Base-by-base conservation (phyloP, 2,888 invertebrate species). In the Pachycephus smyrnensis region DNA sequence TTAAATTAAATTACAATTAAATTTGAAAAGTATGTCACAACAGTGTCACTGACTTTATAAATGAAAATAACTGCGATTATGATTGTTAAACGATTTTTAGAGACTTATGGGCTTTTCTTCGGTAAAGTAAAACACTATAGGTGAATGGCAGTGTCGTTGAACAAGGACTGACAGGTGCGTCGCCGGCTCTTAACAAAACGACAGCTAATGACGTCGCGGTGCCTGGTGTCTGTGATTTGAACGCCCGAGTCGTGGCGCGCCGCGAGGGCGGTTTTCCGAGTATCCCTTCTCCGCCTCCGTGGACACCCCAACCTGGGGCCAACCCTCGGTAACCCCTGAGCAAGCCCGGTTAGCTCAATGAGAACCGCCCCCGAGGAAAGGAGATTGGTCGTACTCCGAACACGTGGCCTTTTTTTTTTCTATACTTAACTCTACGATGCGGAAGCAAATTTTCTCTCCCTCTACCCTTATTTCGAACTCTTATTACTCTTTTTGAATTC, bases 161-260 rank as follows among this genome's bases (percentile, higher is more conserved):
- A 55, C 55, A 2, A 23, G 9, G 55, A 55, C 23, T 55, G 55
- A 55, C 55, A 55, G 71, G 23, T 71, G 71, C 31, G 71, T 33
- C 31, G 33, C 71, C 12, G 3, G 30, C 71, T 31, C 23, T 31
- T 71, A 71, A 33, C 71, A 33, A 55, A 71, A 71, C 71, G 71
- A 71, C 71, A 71, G 71, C 71, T 71, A 71, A 80, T 69, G 79
- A 83, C 82, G 83, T 83, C 82, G 80, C 84, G 84, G 81, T 84
- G 84, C 81, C 79, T 78, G 78, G 82, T 85, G 84, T 84, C 84
- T 86, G 90, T 91, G 91, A 91, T 90, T 91, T 91, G 90, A 91
- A 91, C 91, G 91, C 91, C 88, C 80, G 85, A 88, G 85, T 81
- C 83, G 83, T 82, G 82, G 76, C 37, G 75, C 68, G 71, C 75